Evolutionary conservation across 1,140 invertebrate species (phyloP).

Genomic region (Dendrolimus kikuchii): DNA sequence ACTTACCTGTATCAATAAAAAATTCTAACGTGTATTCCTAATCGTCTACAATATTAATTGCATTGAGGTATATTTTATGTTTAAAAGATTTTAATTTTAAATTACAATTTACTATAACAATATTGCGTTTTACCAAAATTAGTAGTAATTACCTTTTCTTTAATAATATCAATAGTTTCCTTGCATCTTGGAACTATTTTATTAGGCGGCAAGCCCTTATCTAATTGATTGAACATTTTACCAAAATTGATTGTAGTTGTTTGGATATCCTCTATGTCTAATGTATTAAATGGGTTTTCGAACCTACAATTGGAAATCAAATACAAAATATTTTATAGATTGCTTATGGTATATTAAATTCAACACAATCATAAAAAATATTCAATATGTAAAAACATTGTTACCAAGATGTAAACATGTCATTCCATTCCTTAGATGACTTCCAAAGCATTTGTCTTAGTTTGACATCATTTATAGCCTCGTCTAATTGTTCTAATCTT

Average conservation of each 20-base stretch:
- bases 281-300: slow-evolving; percentile 75
- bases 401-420: slow-evolving; percentile 41
- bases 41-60: too few species aligned
- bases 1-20: too few species aligned
- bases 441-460: slow-evolving; percentile 86
- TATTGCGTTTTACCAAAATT: too few species aligned
- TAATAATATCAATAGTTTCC: slow-evolving; percentile 83
- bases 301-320: slow-evolving; percentile 66
- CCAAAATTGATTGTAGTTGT: slow-evolving; percentile 78
- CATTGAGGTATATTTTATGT: too few species aligned
- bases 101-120: too few species aligned
- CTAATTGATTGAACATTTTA: slow-evolving; percentile 81
- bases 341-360: slow-evolving; percentile 3
- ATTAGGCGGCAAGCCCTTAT: slow-evolving; percentile 84
- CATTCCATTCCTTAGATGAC: slow-evolving; percentile 81
- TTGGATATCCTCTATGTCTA: slow-evolving; percentile 82
- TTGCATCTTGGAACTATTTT: slow-evolving; percentile 83
- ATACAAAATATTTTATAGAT: slow-evolving; percentile 2
- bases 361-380: not conserved
- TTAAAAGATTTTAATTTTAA: too few species aligned
- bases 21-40: too few species aligned
- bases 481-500: slow-evolving; percentile 84
- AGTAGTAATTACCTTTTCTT: slow-evolving; percentile 74
- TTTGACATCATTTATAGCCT: slow-evolving; percentile 83
- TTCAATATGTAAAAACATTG: not conserved